Evolutionary conservation across 30 jellyfish, hydroid and myxozoan species (phyloP), one percentile per base, ranked within the genome.

Genomic region (Aurelia sp.): DNA sequence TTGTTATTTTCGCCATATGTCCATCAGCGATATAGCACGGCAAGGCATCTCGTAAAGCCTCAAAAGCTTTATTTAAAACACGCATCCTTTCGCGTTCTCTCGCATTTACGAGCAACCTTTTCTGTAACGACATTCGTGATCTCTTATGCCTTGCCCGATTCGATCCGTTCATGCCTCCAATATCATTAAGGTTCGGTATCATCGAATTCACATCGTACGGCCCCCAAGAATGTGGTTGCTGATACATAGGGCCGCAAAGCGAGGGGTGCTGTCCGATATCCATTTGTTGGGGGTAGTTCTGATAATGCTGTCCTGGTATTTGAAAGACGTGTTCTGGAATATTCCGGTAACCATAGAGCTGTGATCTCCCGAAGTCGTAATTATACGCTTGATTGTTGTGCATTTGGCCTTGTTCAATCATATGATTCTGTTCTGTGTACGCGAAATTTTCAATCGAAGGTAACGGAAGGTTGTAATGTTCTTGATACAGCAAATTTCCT

Each of bases 21-120:
- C 98, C 98, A 78, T 94, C 98, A 24, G 98, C 98, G 55, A 94
- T 94, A 61, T 94, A 94, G 69, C 98, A 94, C 30, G 98, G 98
- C 82, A 94, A 69, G 47, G 98, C 98, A 69, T 94, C 98, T 64
- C 98, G 79, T 19, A 94, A 72, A 16, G 98, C 96, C 73, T 94
- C 98, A 38, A 94, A 94, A 6, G 98, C 98, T 80, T 94, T 94
- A 78, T 94, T 94, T 33, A 94, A 79, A 12, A 94, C 98, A 51
- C 98, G 96, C 98, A 94, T 94, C 40, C 98, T 77, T 76, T 94
- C 98, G 13, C 98, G 70, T 70, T 94, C 98, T 60, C 98, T 81
- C 27, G 98, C 98, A 63, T 94, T 94, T 35, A 94, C 98, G n/a
- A 94, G 88, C 74, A 94, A 66, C 21, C 98, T 20, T 27, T 94